A percentile compares a stretch with the other conserved stretches of the same genome.
Conservation (phyloP, 1,140 invertebrate species). For the Drosophila cardini region DNA sequence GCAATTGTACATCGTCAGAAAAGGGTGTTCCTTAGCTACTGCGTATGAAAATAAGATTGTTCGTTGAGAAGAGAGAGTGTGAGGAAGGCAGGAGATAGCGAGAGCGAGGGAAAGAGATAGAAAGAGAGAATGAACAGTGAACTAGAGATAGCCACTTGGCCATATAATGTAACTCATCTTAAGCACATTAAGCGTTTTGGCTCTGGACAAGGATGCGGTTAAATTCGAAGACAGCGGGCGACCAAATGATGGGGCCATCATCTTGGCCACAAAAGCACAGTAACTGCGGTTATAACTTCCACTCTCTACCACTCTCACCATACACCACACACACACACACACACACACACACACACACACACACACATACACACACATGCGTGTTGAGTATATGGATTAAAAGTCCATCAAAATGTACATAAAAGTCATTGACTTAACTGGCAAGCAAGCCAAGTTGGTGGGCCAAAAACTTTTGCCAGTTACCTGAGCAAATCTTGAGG, state of each 20-base stretch:
- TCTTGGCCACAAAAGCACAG: constrained; percentile 56
- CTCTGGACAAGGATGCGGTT: neutral
- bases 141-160: constrained; percentile 20
- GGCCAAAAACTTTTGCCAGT: constrained; percentile 47
- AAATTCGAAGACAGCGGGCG: constrained; percentile 17
- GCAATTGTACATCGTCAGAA: too few relatives aligned
- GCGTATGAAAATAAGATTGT: neutral
- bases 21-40: neutral
- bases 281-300: constrained; percentile 50
- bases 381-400: constrained; percentile 66
- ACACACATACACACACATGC: neutral
- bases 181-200: constrained; percentile 70
- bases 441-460: constrained; percentile 19
- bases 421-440: constrained; percentile 82
- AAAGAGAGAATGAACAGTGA: neutral
- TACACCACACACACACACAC: constrained; percentile 13
- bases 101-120: too few relatives aligned
- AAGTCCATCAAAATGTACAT: constrained; percentile 82
- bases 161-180: constrained; percentile 80
- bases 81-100: too few relatives aligned
- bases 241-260: constrained; percentile 30
- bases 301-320: too few relatives aligned
- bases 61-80: constrained; percentile 20
- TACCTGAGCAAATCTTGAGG: constrained; percentile 69
- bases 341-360: neutral